A percentile compares a stretch with the other conserved stretches of the same genome.
phyloP scores from a whole-genome alignment of 2,888 invertebrate genomes.

The Cybosia mesomella region DNA sequence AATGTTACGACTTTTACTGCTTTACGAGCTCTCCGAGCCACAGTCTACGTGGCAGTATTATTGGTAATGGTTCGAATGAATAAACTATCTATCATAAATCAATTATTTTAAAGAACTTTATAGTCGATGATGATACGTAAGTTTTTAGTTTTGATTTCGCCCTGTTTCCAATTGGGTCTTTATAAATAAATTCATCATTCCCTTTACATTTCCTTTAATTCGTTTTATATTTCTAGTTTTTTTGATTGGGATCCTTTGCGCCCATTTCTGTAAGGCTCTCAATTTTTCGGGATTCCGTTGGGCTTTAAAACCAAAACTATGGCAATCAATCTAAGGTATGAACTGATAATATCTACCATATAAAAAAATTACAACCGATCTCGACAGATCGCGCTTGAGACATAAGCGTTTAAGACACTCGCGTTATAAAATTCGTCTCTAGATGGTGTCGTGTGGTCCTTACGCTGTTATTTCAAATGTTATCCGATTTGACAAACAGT shows the following conservation, averaged over 20 bases:
- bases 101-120: background rate
- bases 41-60: no score
- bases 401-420: background rate
- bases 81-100: no score
- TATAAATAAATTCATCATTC: no score
- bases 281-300: background rate
- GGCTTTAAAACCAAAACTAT: background rate
- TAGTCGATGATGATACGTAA: background rate
- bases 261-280: background rate
- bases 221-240: no score
- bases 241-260: no score
- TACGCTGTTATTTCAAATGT: background rate
- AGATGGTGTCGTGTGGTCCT: background rate
- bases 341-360: background rate
- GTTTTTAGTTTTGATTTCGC: background rate
- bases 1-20: no score
- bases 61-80: no score
- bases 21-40: no score
- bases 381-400: background rate
- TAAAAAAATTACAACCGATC: background rate
- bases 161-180: background rate
- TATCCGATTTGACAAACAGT: background rate
- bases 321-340: background rate
- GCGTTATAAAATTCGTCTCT: background rate
- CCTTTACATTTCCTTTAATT: no score